Conservation (phyloP, 2,888 invertebrate genomes). For the Eupithecia vulgata region DNA sequence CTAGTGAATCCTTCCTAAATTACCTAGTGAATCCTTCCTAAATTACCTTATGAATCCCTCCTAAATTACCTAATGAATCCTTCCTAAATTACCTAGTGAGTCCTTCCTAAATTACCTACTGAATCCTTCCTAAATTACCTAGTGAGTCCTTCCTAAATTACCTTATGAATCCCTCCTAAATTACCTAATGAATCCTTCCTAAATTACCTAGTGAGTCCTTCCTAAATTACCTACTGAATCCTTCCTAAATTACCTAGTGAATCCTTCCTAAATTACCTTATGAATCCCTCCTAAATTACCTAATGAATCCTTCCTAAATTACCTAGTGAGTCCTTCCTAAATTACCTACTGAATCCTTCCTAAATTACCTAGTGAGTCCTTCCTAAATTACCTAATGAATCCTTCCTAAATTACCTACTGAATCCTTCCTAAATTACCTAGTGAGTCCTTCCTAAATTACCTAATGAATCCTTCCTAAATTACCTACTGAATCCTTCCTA, state of each 20-base stretch:
- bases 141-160: not conserved
- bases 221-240: not conserved
- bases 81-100: no score
- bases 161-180: not conserved
- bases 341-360: not conserved
- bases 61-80: not conserved
- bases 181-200: not conserved
- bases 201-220: no score
- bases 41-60: not conserved
- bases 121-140: not conserved
- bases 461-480: not conserved
- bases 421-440: not conserved
- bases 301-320: not conserved
- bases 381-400: not conserved
- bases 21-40: not conserved
- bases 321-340: no score
- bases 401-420: no score
- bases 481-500: no score
- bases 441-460: not conserved
- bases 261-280: not conserved
- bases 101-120: not conserved
- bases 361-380: not conserved
- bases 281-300: not conserved
- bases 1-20: not conserved
- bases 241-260: not conserved